A percentile compares a stretch with the other conserved stretches of the same genome.
Evolutionary conservation across 2,888 invertebrate species (phyloP).

Genomic region (Ecliptopera silaceata): DNA sequence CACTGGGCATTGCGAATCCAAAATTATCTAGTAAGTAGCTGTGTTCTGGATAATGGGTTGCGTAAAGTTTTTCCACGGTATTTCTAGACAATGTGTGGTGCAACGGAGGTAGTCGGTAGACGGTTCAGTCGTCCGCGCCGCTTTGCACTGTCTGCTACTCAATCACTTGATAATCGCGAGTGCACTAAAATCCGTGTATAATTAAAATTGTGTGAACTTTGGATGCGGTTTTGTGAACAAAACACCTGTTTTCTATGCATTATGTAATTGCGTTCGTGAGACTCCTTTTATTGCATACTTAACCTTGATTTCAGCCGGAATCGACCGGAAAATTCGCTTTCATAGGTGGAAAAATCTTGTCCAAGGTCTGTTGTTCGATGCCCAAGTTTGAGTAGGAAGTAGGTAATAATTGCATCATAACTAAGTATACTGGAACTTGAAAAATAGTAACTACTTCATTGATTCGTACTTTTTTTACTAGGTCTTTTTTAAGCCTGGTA

Average conservation of each 20-base stretch:
- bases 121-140: conserved; percentile 70
- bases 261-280: too few relatives aligned
- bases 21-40: conserved; percentile 70
- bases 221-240: conserved; percentile 40
- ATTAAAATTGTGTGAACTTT: conserved; percentile 27
- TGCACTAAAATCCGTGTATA: conserved; percentile 21
- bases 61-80: conserved; percentile 79
- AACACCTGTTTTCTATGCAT: not conserved
- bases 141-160: conserved; percentile 56
- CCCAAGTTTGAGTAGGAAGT: too few relatives aligned
- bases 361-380: too few relatives aligned
- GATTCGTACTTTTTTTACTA: too few relatives aligned
- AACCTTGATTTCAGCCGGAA: not conserved
- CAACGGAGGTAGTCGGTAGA: conserved; percentile 59
- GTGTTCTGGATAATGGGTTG: conserved; percentile 73
- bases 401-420: too few relatives aligned
- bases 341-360: not conserved
- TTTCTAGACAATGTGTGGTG: conserved; percentile 75
- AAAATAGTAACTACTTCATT: too few relatives aligned
- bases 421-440: too few relatives aligned
- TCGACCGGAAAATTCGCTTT: not conserved
- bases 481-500: too few relatives aligned
- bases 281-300: not conserved
- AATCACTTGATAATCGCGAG: conserved; percentile 26
- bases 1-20: conserved; percentile 57